A percentile compares a stretch with the other conserved stretches of the same genome.
These are phyloP conservation scores for Bimastos eiseni DNA, from an alignment of 2,888 invertebrate species.

Conservation along the genomic window DNA sequence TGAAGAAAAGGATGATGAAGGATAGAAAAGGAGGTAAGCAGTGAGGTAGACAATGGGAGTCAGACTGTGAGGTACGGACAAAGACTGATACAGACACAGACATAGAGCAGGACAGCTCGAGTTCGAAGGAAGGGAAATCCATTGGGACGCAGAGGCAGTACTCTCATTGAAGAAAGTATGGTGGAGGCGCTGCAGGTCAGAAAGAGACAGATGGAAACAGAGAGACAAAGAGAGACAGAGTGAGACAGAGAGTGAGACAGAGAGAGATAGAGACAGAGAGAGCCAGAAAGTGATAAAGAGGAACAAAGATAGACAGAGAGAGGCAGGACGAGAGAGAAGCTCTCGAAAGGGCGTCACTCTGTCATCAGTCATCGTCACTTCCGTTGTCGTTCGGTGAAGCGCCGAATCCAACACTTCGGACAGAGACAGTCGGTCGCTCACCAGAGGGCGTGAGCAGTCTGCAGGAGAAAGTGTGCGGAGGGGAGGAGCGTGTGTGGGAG, in stretches of 20 bases:
- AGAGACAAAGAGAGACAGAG: background rate
- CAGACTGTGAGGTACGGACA: background rate
- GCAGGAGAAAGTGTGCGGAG: background rate
- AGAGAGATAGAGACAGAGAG: background rate
- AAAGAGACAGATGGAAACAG: background rate
- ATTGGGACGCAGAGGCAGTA: background rate
- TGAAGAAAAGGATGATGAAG: background rate
- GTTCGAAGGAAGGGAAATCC: background rate
- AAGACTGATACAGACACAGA: background rate
- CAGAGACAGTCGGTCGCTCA: background rate
- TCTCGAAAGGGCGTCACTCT: conserved; percentile 19
- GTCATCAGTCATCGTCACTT: conserved; percentile 24
- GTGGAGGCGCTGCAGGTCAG: background rate
- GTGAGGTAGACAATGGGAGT: background rate
- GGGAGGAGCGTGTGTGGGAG: background rate
- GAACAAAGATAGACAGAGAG: background rate
- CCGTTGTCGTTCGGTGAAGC: background rate
- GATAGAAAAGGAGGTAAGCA: background rate
- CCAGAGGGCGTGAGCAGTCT: background rate
- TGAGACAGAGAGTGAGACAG: background rate
- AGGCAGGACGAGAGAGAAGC: background rate
- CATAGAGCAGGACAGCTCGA: background rate
- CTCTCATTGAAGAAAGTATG: too few species aligned
- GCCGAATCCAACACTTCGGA: conserved; percentile 13
- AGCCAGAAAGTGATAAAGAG: background rate